Percentiles rank a stretch among this genome's conserved stretches.
phyloP scores from a whole-genome alignment of 2,888 invertebrate genomes.

The Reticulitermes lucifugus region DNA sequence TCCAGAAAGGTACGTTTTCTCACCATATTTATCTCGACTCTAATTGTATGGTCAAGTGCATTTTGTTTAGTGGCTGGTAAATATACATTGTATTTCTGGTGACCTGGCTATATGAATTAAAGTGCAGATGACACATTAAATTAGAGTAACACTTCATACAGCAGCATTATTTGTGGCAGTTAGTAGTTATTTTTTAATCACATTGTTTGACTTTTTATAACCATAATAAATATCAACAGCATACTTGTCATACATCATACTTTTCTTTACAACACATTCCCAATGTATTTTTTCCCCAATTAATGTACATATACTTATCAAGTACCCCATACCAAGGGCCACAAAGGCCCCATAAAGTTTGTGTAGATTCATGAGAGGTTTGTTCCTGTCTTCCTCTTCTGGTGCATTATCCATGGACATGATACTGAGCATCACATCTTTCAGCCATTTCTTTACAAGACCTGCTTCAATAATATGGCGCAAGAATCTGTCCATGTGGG shows the following conservation, averaged over 20 bases:
- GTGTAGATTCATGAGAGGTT: conserved; percentile 79
- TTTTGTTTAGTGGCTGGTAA: too few species aligned
- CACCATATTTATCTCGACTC: too few species aligned
- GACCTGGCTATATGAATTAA: too few species aligned
- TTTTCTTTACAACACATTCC: conserved; percentile 71
- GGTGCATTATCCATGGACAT: conserved; percentile 65
- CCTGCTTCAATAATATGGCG: conserved; percentile 80
- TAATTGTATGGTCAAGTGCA: too few species aligned
- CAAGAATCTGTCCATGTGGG: conserved; percentile 60
- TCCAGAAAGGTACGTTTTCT: too few species aligned
- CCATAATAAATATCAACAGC: conserved; percentile 68
- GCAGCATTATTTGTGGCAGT: too few species aligned
- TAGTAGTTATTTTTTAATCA: neutral
- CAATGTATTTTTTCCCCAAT: conserved; percentile 76
- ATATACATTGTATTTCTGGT: too few species aligned
- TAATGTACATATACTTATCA: conserved; percentile 69
- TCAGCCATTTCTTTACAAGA: conserved; percentile 82
- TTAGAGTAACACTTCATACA: too few species aligned
- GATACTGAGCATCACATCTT: conserved; percentile 76
- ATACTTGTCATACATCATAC: conserved; percentile 81
- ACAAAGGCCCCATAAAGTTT: conserved; percentile 84
- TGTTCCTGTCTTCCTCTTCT: neutral
- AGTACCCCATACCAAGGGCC: conserved; percentile 77
- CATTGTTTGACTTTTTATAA: neutral
- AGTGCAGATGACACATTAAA: too few species aligned